Evolutionary conservation across 2,888 invertebrate species (phyloP), one percentile per base, ranked within the genome.

Genomic region (Heteropelma amictum): DNA sequence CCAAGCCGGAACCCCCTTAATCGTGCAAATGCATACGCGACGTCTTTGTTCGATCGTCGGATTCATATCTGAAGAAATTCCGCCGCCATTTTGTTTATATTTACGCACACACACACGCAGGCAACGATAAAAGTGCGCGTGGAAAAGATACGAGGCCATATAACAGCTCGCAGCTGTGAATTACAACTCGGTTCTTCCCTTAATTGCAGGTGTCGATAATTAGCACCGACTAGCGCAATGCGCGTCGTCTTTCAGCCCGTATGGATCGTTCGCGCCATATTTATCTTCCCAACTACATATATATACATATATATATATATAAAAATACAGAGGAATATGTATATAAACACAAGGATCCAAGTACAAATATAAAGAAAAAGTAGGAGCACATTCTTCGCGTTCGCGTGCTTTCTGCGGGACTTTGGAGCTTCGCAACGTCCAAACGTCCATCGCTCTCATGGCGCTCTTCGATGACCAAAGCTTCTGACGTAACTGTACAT

Each of bases 191-290:
- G 17, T 21, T 10, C 10, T 40, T 17, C 3, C 58, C 45, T 71
- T 64, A 71, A 74, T 74, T 71, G 51, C 70, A 71, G 74, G 74
- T 74, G 74, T 51, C 42, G 70, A 51, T 64, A 74, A 74, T 64
- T 71, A 56, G 56, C 71, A 30, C 38, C 56, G 26, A 42, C 33
- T 51, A 51, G 51, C 58, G 17, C 35, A 26, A 23, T 26, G 23
- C 35, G 40, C 17, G 35, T 30, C 51, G 51, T 21, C 42, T 21
- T 33, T 30, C 12, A 14, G 26, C 38, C 56, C 17, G 38, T 58
- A n/a, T n/a, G 30, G 21, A 2, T 49, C 33, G 5, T 10, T 4
- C 35, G 1, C 47, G 3, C 23, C n/a, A 12, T 12, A n/a, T n/a
- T n/a, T n/a, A n/a, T n/a, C n/a, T n/a, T n/a, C n/a, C n/a, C n/a